A percentile compares a stretch with the other conserved stretches of the same genome.
phyloP scores from a whole-genome alignment of 2,888 invertebrate species.

The Timandra comae region DNA sequence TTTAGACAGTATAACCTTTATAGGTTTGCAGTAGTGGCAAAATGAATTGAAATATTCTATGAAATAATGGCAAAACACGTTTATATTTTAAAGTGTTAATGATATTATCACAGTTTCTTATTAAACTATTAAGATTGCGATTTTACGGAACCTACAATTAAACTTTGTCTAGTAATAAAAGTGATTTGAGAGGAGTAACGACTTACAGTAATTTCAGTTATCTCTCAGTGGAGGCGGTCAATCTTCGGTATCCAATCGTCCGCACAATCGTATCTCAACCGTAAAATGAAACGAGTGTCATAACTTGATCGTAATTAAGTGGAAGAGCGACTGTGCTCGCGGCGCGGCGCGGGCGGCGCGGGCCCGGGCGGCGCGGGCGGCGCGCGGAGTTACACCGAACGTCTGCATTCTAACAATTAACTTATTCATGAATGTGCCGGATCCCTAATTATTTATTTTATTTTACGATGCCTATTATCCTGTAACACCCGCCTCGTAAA shows the following conservation, averaged over 20 bases:
- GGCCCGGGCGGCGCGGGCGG: too few relatives aligned
- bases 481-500: conserved; percentile 60
- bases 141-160: too few relatives aligned
- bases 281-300: conserved; percentile 22
- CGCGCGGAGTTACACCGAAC: conserved; percentile 25
- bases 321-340: conserved; percentile 9
- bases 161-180: too few relatives aligned
- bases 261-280: conserved; percentile 25
- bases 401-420: conserved; percentile 58
- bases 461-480: conserved; percentile 70
- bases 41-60: too few relatives aligned
- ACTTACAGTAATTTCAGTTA: conserved; percentile 15
- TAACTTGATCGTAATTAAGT: conserved; percentile 23
- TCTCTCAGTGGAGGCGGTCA: conserved; percentile 16
- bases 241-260: conserved; percentile 26
- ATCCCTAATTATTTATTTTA: conserved; percentile 71
- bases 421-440: conserved; percentile 67
- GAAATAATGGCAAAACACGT: too few relatives aligned
- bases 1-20: too few relatives aligned
- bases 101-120: too few relatives aligned
- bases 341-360: too few relatives aligned
- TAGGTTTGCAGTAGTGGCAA: too few relatives aligned
- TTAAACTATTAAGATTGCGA: too few relatives aligned
- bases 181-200: conserved; percentile 5
- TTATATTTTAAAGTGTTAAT: too few relatives aligned